Conservation (phyloP, 2,888 invertebrate species). For the Clanis bilineata region DNA sequence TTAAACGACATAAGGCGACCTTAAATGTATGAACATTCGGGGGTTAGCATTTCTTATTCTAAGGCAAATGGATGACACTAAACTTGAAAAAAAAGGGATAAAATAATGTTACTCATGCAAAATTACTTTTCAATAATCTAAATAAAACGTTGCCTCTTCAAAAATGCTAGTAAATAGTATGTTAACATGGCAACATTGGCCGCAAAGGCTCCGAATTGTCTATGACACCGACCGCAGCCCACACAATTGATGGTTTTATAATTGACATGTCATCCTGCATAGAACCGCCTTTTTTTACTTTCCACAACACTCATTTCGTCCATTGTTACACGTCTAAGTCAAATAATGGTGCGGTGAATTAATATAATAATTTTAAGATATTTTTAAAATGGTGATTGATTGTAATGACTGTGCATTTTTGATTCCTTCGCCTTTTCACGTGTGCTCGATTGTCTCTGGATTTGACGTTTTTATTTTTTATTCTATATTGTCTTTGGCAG, state of each 20-base stretch:
- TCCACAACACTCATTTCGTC: constrained; percentile 63
- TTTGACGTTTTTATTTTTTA: constrained; percentile 6
- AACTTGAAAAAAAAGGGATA: not conserved
- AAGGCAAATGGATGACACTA: not conserved
- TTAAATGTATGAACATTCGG: too few relatives aligned
- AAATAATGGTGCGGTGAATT: constrained; percentile 75
- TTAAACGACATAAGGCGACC: too few relatives aligned
- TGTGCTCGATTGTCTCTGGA: constrained; percentile 3
- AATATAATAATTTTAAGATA: constrained; percentile 76
- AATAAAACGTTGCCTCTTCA: not conserved
- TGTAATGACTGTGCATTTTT: constrained; percentile 68
- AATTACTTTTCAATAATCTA: not conserved
- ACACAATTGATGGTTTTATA: constrained; percentile 69
- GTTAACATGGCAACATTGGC: constrained; percentile 24
- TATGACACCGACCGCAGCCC: constrained; percentile 45
- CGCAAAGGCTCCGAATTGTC: constrained; percentile 60
- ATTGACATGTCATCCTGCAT: constrained; percentile 76
- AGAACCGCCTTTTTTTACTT: constrained; percentile 44
- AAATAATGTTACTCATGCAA: not conserved
- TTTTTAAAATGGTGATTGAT: constrained; percentile 78
- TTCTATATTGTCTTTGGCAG: constrained; percentile 11
- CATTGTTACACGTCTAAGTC: constrained; percentile 73
- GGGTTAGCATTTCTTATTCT: too few relatives aligned
- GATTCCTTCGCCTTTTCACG: constrained; percentile 21
- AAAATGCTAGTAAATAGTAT: not conserved